Percentiles rank a stretch among this genome's conserved stretches.
Conservation (phyloP, 2,888 invertebrate genomes). For the Silvanus unidentatus region DNA sequence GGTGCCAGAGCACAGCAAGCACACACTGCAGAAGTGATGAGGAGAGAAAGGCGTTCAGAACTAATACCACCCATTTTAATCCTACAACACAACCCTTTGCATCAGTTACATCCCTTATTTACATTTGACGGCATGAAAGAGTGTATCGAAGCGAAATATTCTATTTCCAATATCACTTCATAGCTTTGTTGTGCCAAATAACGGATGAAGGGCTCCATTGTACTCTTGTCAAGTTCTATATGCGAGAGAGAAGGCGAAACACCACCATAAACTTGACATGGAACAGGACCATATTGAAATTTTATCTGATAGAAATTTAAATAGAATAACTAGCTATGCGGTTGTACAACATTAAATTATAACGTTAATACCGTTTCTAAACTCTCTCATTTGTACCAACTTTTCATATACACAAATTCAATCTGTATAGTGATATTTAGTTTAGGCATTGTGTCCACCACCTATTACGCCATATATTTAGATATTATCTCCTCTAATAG, state of each 20-base stretch:
- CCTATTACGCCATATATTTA: slow-evolving; percentile 8
- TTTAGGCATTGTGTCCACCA: slow-evolving; percentile 1
- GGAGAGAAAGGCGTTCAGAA: slow-evolving; percentile 5
- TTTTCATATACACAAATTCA: slow-evolving; percentile 8
- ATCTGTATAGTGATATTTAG: slow-evolving; percentile 7
- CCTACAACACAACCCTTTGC: slow-evolving; percentile 31
- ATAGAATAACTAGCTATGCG: slow-evolving; percentile 15
- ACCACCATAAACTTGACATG: slow-evolving; percentile 14
- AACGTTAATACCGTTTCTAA: slow-evolving; percentile 6
- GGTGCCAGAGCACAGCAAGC: background rate
- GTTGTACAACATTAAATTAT: slow-evolving; percentile 7
- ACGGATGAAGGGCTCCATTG: slow-evolving; percentile 42
- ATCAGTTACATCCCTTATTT: slow-evolving; percentile 41
- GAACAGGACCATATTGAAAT: slow-evolving; percentile 35
- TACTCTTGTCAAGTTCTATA: slow-evolving; percentile 36
- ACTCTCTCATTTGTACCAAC: background rate
- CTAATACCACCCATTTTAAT: slow-evolving; percentile 31
- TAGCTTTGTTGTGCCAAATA: slow-evolving; percentile 41
- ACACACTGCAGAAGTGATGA: no score
- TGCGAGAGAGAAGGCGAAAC: no score
- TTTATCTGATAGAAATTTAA: slow-evolving; percentile 35
- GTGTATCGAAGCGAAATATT: slow-evolving; percentile 45
- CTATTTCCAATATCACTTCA: slow-evolving; percentile 45
- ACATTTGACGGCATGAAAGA: slow-evolving; percentile 41
- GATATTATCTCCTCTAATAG: slow-evolving; percentile 10